Percentiles rank a stretch among this genome's conserved stretches.
phyloP scores from a whole-genome alignment of 2,113 vertebrate genomes.

The Pterocles orientalis region DNA sequence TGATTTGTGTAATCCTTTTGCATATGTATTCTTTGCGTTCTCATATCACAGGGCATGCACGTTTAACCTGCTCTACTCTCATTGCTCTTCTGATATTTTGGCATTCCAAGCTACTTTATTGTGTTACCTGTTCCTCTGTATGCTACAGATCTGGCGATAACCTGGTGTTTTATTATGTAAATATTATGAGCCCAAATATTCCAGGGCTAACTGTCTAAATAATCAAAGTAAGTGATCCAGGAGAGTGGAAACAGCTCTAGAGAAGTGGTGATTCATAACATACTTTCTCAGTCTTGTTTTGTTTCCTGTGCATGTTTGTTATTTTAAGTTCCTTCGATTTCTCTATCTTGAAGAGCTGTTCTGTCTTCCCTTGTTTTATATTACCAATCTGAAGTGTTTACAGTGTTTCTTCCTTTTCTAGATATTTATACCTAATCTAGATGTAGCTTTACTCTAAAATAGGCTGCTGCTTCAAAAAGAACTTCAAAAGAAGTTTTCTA shows the following conservation, averaged over 20 bases:
- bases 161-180: not conserved
- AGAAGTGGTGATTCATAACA: conserved; percentile 33
- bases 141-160: not conserved
- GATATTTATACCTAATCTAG: not conserved
- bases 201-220: not conserved
- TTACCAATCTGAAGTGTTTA: not conserved
- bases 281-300: conserved; percentile 34
- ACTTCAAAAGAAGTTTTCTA: not conserved
- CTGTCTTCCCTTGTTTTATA: not conserved
- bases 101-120: not conserved
- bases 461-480: not conserved
- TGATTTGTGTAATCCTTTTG: conserved; percentile 43
- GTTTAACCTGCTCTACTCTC: not conserved
- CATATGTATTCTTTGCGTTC: not conserved
- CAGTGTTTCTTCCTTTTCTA: not conserved
- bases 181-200: not conserved
- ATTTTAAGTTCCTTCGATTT: conserved; percentile 24
- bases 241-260: not conserved
- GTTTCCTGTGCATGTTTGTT: conserved; percentile 43
- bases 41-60: not conserved
- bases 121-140: not conserved
- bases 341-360: not conserved
- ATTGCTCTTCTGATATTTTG: not conserved
- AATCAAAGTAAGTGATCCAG: not conserved
- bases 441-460: not conserved